Evolutionary conservation across 2,797 vertebrate species (phyloP).

Genomic region (Microhierax caerulescens): DNA sequence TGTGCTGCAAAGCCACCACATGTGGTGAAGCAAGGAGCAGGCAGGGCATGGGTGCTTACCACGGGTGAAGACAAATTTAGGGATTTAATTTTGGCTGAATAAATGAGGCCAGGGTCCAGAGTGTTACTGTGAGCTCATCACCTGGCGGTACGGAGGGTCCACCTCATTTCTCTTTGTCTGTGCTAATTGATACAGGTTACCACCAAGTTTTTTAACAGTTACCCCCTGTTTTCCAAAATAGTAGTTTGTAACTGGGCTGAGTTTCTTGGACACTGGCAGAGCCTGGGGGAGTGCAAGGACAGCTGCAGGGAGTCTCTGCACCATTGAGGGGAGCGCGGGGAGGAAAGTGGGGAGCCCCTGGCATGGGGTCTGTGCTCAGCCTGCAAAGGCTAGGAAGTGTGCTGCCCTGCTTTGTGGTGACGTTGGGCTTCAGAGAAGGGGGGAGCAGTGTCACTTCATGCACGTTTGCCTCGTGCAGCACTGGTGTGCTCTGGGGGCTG

Average conservation of each 20-base stretch:
- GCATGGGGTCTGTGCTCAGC: neutral
- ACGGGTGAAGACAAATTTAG: neutral
- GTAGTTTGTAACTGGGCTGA: neutral
- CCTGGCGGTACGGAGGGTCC: neutral
- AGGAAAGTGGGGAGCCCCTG: neutral
- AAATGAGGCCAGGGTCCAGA: neutral
- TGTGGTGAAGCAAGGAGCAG: neutral
- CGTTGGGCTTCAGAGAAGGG: neutral
- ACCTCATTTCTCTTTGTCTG: neutral
- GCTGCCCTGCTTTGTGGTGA: neutral
- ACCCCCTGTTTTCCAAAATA: neutral
- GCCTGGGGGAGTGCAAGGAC: neutral
- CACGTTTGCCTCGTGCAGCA: neutral
- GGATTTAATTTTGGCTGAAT: neutral
- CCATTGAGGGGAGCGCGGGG: rapidly evolving
- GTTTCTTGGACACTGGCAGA: neutral
- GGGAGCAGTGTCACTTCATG: neutral
- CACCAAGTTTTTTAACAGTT: neutral
- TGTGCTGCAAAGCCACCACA: neutral
- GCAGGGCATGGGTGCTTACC: neutral
- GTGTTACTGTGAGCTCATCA: neutral
- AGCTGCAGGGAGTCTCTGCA: neutral
- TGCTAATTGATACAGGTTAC: neutral
- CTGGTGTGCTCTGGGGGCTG: neutral
- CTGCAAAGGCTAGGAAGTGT: neutral